Base-by-base conservation (phyloP, 2,113 vertebrate genomes). In the Peromyscus californicus region DNA sequence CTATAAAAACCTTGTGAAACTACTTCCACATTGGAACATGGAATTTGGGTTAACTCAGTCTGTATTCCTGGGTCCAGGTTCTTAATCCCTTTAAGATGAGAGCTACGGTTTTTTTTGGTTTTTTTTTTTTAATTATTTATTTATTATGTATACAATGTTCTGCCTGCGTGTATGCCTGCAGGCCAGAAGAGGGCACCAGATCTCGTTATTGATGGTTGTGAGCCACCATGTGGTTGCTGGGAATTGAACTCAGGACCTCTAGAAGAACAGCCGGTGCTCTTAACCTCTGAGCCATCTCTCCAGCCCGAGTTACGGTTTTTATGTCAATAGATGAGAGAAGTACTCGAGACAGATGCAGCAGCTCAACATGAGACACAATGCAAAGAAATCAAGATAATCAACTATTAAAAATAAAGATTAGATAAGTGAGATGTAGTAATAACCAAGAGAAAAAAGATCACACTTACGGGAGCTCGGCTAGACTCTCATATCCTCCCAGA, bases 381-480 rank as follows among this genome's bases (percentile, higher is more conserved):
- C 19, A 54, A 83, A 84, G 5, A n/a, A 1, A 70, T 15, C 7
- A 82, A 72, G n/a, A 33, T 26, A 90, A 61, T 22, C 74, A 70
- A 59, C 83, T 45, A 45, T 83, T 83, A 67, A 59, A 74, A 84
- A 48, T 24, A 48, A 51, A 45, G 59, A 90, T 11, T 33, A 54
- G 33, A 7, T 45, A 63, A 76, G 15, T 36, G 11, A 59, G n/a
- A 59, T 31, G 69, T 9, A 45, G 61, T 33, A 15, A 75, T 61
- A 15, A 91, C 26, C 7, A 26, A 91, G 59, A 88, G 67, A 83
- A 87, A 45, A 3, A 76, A 85, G 72, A 90, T 63, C 67, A 67
- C 96, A 99, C 99, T 99, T 98, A 99, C 99, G 99, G 99, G 96
- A 99, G 99, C 93, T 99, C 99, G 86, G 99, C 99, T 93, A 99